Conservation (phyloP, 2,797 vertebrate genomes). For the Danio albolineatus region DNA sequence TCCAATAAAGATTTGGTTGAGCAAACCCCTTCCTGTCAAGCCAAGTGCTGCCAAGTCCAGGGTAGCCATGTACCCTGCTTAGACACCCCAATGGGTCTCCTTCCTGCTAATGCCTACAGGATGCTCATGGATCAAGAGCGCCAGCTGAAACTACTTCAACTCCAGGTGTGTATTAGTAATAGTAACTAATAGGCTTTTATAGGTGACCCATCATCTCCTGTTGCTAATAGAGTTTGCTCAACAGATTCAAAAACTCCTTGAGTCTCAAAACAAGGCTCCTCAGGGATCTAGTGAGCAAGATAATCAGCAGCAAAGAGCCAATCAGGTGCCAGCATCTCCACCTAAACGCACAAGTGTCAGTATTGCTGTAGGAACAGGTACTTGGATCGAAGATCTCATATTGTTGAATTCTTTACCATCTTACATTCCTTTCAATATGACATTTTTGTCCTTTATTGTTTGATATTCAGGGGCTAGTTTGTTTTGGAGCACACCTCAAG, state of each 20-base stretch:
- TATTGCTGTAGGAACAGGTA: slow-evolving; percentile 94
- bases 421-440: neutral
- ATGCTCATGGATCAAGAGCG: slow-evolving; percentile 90
- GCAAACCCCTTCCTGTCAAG: slow-evolving; percentile 63
- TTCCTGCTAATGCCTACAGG: slow-evolving; percentile 84
- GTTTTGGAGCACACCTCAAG: slow-evolving; percentile 82
- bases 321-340: slow-evolving; percentile 68
- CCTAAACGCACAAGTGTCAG: slow-evolving; percentile 77
- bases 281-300: slow-evolving; percentile 57
- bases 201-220: neutral
- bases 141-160: slow-evolving; percentile 92
- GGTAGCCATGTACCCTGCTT: slow-evolving; percentile 57
- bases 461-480: slow-evolving; percentile 87
- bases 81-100: slow-evolving; percentile 65
- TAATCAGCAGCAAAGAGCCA: slow-evolving; percentile 52
- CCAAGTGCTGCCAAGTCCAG: slow-evolving; percentile 65
- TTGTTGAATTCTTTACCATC: neutral
- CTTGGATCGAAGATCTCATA: neutral
- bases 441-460: neutral
- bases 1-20: slow-evolving; percentile 58
- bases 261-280: slow-evolving; percentile 79
- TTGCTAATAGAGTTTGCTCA: slow-evolving; percentile 14
- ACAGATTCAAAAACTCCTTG: slow-evolving; percentile 92
- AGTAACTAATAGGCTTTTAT: neutral
- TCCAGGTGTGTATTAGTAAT: slow-evolving; percentile 81